phyloP scores from a whole-genome alignment of 2,888 invertebrate species.

The Labia minor region DNA sequence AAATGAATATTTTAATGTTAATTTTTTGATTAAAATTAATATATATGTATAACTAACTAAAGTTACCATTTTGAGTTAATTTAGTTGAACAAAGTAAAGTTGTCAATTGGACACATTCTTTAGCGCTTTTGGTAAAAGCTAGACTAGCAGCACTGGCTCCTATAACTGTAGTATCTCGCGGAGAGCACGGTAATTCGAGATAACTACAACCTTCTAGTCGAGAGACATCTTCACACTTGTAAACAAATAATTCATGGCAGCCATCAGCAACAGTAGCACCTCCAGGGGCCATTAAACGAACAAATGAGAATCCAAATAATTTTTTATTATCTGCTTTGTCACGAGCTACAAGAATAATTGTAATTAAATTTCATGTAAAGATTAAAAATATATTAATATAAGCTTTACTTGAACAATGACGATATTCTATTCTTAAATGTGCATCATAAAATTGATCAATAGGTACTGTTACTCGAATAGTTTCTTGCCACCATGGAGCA shows the following conservation, averaged over 20 bases:
- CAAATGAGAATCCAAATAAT: constrained; percentile 82
- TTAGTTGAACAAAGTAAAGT: constrained; percentile 92
- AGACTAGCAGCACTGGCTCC: constrained; percentile 20
- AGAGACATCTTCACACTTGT: constrained; percentile 77
- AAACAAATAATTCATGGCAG: constrained; percentile 78
- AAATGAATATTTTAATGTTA: constrained; percentile 17
- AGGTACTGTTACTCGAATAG: constrained; percentile 74
- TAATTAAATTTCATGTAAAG: not conserved
- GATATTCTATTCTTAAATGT: constrained; percentile 80
- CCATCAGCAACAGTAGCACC: constrained; percentile 84
- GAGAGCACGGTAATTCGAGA: constrained; percentile 37
- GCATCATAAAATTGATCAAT: constrained; percentile 87
- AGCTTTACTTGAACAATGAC: constrained; percentile 78
- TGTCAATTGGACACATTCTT: constrained; percentile 70
- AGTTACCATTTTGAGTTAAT: constrained; percentile 80
- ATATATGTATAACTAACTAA: too few relatives aligned
- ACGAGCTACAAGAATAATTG: constrained; percentile 48
- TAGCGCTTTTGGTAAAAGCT: constrained; percentile 63
- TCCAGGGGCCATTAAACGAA: constrained; percentile 79
- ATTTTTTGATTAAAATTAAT: not conserved
- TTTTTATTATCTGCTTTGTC: constrained; percentile 81
- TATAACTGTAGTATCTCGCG: constrained; percentile 41
- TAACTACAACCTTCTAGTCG: constrained; percentile 51
- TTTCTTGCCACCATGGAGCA: constrained; percentile 85
- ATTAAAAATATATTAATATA: not conserved